Percentiles rank a stretch among this genome's conserved stretches.
Evolutionary conservation across 2,113 vertebrate genomes (phyloP).

Genomic region (Agelaius phoeniceus): DNA sequence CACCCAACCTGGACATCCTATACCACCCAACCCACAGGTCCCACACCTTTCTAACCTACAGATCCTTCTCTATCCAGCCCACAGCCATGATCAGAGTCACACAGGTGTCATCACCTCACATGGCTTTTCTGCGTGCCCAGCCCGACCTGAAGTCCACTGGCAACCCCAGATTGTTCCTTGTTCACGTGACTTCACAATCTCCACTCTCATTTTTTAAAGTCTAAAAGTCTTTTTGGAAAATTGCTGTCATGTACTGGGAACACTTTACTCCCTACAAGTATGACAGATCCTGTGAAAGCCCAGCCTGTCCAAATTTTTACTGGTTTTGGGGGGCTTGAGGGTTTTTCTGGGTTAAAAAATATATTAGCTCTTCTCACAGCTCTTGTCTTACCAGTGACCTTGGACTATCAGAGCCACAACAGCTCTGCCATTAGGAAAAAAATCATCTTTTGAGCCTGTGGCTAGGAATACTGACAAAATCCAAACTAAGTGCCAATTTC

Average conservation of each 20-base stretch:
- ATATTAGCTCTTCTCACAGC: not conserved
- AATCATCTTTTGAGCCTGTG: not conserved
- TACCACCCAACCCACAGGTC: not conserved
- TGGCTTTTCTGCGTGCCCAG: not conserved
- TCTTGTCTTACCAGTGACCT: not conserved
- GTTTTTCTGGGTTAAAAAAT: not conserved
- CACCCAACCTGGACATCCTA: too few species aligned
- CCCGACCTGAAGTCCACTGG: not conserved
- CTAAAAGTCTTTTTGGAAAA: not conserved
- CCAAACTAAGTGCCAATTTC: not conserved
- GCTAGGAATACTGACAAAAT: not conserved
- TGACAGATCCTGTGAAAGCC: not conserved
- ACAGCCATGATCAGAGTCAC: not conserved
- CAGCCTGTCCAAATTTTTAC: not conserved
- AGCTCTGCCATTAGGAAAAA: not conserved
- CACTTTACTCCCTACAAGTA: not conserved
- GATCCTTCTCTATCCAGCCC: too few species aligned
- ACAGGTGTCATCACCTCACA: fast-evolving
- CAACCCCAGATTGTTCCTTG: not conserved
- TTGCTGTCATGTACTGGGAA: not conserved
- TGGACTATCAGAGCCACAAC: not conserved
- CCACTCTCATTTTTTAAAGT: not conserved
- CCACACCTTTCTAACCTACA: not conserved
- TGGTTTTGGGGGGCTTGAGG: fast-evolving
- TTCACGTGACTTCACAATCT: not conserved